Base-by-base conservation (phyloP, 2,888 invertebrate species). In the Camptogramma bilineatum region DNA sequence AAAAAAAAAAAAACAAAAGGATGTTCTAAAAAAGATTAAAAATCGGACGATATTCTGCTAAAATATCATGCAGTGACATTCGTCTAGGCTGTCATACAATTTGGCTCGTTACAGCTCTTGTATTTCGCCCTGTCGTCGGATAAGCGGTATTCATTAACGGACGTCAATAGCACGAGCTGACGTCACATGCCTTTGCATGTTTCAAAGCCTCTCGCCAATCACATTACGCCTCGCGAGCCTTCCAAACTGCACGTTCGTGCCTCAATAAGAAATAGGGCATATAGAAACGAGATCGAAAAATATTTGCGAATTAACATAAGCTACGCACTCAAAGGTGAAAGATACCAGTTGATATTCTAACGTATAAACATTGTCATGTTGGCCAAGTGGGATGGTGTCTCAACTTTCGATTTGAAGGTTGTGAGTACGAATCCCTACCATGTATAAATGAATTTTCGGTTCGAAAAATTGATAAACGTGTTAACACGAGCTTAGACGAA, bases 161-260 rank as follows among this genome's bases (percentile, higher is more conserved):
- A 53, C 56, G 62, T 64, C 66, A 64, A 62, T 65, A 59, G 31
- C 44, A 52, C n/a, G 57, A 34, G 47, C 44, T 58, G 53, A 61
- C 50, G 62, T 66, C 58, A 54, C 52, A 48, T 53, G 54, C 54
- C 52, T 59, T 70, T 59, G 64, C 66, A 62, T 64, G 61, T 68
- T 69, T 62, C 62, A 58, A 64, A 66, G 63, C 31, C 10, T 64
- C 62, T 62, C 61, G 57, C 57, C 72, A 72, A 69, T 69, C 63
- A 67, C 68, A 70, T 72, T 72, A 70, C 58, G 54, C 62, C 53
- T 69, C 59, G 52, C 54, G 42, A 66, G 48, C 48, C 63, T 52
- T 62, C 52, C 47, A 39, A 67, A 61, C 63, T 39, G 52, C 52
- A 60, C 28, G 19, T 9, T 8, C n/a, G 13, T 19, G 10, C 16